Percentiles rank a stretch among this genome's conserved stretches.
Conservation (phyloP, 2,113 vertebrate species). For the Rhynchomys soricoides region DNA sequence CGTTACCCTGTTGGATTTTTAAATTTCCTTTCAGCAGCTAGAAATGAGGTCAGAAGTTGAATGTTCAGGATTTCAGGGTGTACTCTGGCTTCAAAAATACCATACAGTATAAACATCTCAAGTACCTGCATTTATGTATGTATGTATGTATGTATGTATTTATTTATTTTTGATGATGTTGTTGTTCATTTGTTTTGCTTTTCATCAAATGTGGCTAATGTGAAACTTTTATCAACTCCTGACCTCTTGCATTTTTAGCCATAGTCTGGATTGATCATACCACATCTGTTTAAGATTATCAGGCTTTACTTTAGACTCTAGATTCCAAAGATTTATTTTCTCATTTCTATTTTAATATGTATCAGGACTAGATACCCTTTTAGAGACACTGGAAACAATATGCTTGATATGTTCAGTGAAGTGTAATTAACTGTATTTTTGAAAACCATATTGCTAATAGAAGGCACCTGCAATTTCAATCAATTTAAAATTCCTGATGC, state of each 20-base stretch:
- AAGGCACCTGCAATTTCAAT: conserved; percentile 67
- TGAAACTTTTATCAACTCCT: conserved; percentile 57
- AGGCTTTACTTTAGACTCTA: conserved; percentile 63
- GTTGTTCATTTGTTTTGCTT: not conserved
- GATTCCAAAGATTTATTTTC: conserved; percentile 71
- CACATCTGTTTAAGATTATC: conserved; percentile 63
- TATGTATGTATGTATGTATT: not conserved
- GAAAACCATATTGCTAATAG: conserved; percentile 69
- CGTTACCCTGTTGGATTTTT: conserved; percentile 63
- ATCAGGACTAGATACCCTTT: conserved; percentile 24
- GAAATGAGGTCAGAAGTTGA: conserved; percentile 55
- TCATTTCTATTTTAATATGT: conserved; percentile 71
- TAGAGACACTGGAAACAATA: not conserved
- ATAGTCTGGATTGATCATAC: conserved; percentile 49
- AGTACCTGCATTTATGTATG: not conserved
- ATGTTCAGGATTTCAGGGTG: conserved; percentile 67
- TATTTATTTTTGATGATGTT: not conserved
- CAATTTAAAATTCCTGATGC: conserved; percentile 69
- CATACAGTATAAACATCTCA: conserved; percentile 60
- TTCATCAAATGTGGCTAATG: conserved; percentile 63
- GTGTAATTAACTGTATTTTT: conserved; percentile 73
- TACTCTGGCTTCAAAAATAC: conserved; percentile 52
- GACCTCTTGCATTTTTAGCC: conserved; percentile 45
- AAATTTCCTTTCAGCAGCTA: conserved; percentile 33
- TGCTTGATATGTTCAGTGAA: conserved; percentile 59